Evolutionary conservation across 2,113 vertebrate genomes (phyloP).

Genomic region (Zingel zingel): DNA sequence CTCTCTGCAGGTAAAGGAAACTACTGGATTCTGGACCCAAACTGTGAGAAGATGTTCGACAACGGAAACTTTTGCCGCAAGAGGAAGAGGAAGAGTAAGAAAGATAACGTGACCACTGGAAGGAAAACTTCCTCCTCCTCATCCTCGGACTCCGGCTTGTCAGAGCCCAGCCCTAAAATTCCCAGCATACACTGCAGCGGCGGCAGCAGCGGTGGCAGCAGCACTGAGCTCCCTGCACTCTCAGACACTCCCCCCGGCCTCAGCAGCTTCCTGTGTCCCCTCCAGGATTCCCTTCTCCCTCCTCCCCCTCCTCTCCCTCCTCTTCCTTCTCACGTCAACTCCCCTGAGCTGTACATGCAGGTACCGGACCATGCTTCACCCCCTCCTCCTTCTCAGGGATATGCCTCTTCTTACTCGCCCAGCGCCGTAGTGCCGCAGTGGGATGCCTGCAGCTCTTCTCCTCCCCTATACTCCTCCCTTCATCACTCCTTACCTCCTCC

Average conservation of each 20-base stretch:
- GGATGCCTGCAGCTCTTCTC: conserved; percentile 77
- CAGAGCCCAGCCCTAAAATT: conserved; percentile 82
- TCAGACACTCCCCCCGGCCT: conserved; percentile 78
- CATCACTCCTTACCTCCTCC: background rate
- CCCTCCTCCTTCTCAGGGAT: conserved; percentile 70
- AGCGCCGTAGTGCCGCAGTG: conserved; percentile 82
- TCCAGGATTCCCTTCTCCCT: conserved; percentile 65
- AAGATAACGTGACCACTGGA: conserved; percentile 69
- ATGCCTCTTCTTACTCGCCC: conserved; percentile 85
- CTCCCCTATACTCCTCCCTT: conserved; percentile 79
- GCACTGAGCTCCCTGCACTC: conserved; percentile 75
- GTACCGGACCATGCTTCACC: conserved; percentile 79
- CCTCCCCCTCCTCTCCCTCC: background rate
- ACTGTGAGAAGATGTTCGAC: conserved; percentile 98
- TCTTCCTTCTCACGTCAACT: background rate
- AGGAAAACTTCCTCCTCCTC: conserved; percentile 58
- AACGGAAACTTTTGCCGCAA: conserved; percentile 97
- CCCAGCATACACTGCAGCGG: conserved; percentile 60
- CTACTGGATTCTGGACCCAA: conserved; percentile 97
- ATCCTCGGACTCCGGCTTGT: conserved; percentile 68
- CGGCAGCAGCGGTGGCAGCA: conserved; percentile 33
- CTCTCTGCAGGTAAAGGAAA: conserved; percentile 92
- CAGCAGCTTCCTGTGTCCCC: conserved; percentile 86
- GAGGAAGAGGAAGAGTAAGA: conserved; percentile 95
- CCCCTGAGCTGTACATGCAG: conserved; percentile 68